Evolutionary conservation across 2,113 vertebrate species (phyloP).

Genomic region (Odobenus rosmarus): DNA sequence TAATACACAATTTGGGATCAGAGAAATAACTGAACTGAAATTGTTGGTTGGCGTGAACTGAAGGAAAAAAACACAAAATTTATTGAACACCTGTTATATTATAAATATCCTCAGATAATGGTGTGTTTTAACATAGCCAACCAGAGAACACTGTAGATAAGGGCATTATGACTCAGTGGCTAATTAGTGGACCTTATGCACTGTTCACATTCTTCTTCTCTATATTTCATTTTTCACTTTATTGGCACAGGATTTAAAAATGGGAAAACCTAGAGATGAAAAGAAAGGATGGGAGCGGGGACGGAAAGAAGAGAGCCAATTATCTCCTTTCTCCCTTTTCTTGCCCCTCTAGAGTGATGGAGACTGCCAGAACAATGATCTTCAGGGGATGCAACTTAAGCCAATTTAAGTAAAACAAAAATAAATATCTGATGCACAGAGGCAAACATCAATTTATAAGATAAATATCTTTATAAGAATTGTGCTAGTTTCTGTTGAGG

Average conservation of each 20-base stretch:
- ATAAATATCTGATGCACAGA: slow-evolving; percentile 62
- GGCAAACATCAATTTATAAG: slow-evolving; percentile 66
- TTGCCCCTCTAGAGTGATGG: neutral
- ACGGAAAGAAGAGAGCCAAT: neutral
- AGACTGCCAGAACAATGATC: neutral
- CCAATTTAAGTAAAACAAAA: slow-evolving; percentile 68
- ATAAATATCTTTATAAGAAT: slow-evolving; percentile 51
- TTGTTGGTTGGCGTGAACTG: neutral
- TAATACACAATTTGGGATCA: neutral
- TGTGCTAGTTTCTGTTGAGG: slow-evolving; percentile 48
- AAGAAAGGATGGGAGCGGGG: neutral
- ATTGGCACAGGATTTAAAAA: slow-evolving; percentile 42
- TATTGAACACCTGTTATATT: neutral
- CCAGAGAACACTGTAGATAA: neutral
- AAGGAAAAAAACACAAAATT: neutral
- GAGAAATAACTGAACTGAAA: slow-evolving; percentile 7
- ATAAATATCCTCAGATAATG: neutral
- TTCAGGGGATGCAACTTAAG: slow-evolving; percentile 45
- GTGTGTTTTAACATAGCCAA: neutral
- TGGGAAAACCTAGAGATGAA: neutral
- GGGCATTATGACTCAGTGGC: neutral
- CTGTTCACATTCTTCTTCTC: neutral
- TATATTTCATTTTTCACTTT: neutral
- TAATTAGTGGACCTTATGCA: neutral
- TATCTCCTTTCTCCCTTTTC: neutral